These are phyloP conservation scores for Rotaria magnacalcarata DNA, from an alignment of 2,888 invertebrate genomes.

Conservation along the genomic window DNA sequence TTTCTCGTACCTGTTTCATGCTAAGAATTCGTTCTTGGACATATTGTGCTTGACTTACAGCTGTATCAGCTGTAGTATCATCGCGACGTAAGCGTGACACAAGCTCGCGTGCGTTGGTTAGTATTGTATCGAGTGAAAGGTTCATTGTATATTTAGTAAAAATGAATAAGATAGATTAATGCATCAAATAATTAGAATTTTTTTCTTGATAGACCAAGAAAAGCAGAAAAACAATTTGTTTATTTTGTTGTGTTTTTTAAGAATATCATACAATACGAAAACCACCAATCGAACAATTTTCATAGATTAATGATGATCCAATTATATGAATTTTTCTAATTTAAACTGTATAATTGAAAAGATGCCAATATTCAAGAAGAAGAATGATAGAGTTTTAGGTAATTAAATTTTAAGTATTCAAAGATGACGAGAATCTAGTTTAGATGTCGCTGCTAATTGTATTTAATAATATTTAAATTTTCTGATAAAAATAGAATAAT, in stretches of 20 bases:
- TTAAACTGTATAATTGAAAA: background rate
- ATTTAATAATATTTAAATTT: background rate
- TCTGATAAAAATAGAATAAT: background rate
- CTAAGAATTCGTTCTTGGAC: constrained; percentile 25
- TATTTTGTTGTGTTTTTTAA: constrained; percentile 25
- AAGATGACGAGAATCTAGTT: background rate
- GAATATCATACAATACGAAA: background rate
- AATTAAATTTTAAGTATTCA: background rate
- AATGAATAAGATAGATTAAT: background rate
- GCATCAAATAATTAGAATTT: background rate
- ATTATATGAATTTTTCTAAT: background rate
- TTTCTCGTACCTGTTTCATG: constrained; percentile 6
- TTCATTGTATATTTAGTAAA: background rate
- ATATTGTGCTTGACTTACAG: constrained; percentile 30
- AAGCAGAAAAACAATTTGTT: background rate
- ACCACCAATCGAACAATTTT: background rate
- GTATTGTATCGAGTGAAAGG: constrained; percentile 13
- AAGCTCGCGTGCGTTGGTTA: constrained; percentile 26
- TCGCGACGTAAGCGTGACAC: constrained; percentile 21
- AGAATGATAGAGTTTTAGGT: background rate
- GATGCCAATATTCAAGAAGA: background rate
- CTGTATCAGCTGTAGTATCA: constrained; percentile 35
- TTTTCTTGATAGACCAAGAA: background rate
- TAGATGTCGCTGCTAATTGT: background rate
- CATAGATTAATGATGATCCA: background rate